Conservation (phyloP, 2,797 vertebrate genomes). For the Champsocephalus gunnari region DNA sequence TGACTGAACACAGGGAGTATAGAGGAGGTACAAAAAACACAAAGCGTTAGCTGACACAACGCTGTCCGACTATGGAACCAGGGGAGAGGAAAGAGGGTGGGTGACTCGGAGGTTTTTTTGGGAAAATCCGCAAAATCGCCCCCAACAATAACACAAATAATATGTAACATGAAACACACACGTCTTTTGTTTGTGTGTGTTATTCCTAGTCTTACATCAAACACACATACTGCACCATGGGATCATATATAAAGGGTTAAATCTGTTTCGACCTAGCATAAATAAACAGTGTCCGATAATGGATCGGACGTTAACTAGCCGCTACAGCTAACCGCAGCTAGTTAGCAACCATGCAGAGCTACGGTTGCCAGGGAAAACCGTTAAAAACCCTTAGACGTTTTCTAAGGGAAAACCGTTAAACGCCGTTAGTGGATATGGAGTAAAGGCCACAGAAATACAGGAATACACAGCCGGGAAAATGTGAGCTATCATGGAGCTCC, state of each 20-base stretch:
- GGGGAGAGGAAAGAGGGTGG: slow-evolving; percentile 6
- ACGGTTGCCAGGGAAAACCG: too few relatives aligned
- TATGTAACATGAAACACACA: not conserved
- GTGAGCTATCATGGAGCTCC: slow-evolving; percentile 20
- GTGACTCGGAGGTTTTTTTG: slow-evolving; percentile 52
- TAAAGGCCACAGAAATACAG: not conserved
- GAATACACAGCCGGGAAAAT: not conserved
- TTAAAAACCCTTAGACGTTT: not conserved
- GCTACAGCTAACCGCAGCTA: slow-evolving; percentile 63
- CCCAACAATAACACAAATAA: not conserved
- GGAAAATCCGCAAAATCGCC: slow-evolving; percentile 27
- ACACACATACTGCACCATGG: rapidly evolving
- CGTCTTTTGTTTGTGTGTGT: not conserved
- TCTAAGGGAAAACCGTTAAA: not conserved
- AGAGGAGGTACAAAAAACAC: slow-evolving; percentile 9
- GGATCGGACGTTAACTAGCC: slow-evolving; percentile 60
- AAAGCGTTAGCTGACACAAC: slow-evolving; percentile 11
- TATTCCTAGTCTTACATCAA: not conserved
- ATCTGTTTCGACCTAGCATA: slow-evolving; percentile 26
- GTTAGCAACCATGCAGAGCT: too few relatives aligned
- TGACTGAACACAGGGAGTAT: not conserved
- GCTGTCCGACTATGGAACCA: slow-evolving; percentile 55
- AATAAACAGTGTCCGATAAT: slow-evolving; percentile 66
- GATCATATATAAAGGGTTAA: not conserved
- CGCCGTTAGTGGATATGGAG: not conserved